Evolutionary conservation across 2,888 invertebrate species (phyloP).

Genomic region (Ophion ventricosus): DNA sequence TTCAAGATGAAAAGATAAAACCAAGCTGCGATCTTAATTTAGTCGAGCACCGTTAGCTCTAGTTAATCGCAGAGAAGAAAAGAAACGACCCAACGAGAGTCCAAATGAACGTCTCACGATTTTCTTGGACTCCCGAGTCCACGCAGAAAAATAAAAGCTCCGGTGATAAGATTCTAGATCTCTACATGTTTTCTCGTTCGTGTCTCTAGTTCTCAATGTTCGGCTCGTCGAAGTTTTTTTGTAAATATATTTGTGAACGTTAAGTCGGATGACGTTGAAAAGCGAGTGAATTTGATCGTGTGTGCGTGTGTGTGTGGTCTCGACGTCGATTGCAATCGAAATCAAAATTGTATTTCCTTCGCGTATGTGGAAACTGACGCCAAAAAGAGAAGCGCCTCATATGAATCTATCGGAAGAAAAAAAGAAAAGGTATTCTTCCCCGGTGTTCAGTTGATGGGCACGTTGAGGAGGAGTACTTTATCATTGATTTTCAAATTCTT

Average conservation of each 20-base stretch:
- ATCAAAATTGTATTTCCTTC: background rate
- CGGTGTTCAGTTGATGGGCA: background rate
- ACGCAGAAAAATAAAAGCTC: background rate
- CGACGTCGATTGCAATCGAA: background rate
- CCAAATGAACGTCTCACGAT: slow-evolving; percentile 51
- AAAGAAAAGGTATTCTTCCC: background rate
- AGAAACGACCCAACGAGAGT: slow-evolving; percentile 35
- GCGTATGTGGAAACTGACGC: background rate
- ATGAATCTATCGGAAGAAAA: background rate
- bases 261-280: slow-evolving; percentile 21
- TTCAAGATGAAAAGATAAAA: slow-evolving; percentile 26
- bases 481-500: background rate
- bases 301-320: background rate
- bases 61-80: slow-evolving; percentile 31
- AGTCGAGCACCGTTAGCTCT: slow-evolving; percentile 47
- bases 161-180: slow-evolving; percentile 27
- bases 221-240: slow-evolving; percentile 42
- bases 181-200: slow-evolving; percentile 34
- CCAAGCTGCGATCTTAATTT: slow-evolving; percentile 41
- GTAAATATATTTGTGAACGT: slow-evolving; percentile 55
- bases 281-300: slow-evolving; percentile 40
- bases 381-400: background rate
- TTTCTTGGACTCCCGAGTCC: slow-evolving; percentile 35
- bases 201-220: slow-evolving; percentile 37
- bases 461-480: background rate